Evolutionary conservation across 2,888 invertebrate genomes (phyloP), one percentile per base, ranked within the genome.

Genomic region (Axea sp.): DNA sequence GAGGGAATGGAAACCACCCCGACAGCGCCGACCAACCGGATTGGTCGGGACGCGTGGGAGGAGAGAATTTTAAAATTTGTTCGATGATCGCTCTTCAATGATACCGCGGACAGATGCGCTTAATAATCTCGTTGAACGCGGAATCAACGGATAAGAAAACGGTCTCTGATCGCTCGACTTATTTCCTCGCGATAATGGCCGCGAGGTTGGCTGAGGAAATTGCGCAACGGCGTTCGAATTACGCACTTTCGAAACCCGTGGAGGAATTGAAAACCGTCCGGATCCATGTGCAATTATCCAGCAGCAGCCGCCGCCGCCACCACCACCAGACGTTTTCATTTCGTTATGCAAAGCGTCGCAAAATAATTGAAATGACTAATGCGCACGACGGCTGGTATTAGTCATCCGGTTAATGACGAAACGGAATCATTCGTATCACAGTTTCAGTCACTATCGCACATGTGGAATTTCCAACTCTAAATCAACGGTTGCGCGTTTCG

Each of bases 111-210:
- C 53, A 71, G 77, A 76, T 69, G 76, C 59, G 57, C 72, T 17
- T 17, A 17, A 37, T 37, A 73, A 78, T 74, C 71, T 76, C 24
- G 7, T 24, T 7, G 24, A 24, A 24, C 24, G 24, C 7, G 7
- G 7, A 24, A 24, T 24, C 28, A 28, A 9, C 28, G 30, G 49
- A 39, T 12, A 28, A 28, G 30, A 22, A 57, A 30, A 30, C 39
- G 30, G 55, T 57, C 31, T 57, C n/a, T 15, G 31, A 62, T 51
- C 53, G 51, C 33, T 24, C 17, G 26, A 41, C 59, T 68, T 69
- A 33, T 76, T 77, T 78, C 76, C 78, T 19, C 19, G 43, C 22
- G 43, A 43, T 43, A 43, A 43, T 43, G 31, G 33, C 31, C 14
- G 43, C 43, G 19, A 11, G 43, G 11, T 30, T 26, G 8, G 22